These are phyloP conservation scores for Caenorhabditis afra DNA, from an alignment of 2,888 invertebrate species.

Conservation along the genomic window DNA sequence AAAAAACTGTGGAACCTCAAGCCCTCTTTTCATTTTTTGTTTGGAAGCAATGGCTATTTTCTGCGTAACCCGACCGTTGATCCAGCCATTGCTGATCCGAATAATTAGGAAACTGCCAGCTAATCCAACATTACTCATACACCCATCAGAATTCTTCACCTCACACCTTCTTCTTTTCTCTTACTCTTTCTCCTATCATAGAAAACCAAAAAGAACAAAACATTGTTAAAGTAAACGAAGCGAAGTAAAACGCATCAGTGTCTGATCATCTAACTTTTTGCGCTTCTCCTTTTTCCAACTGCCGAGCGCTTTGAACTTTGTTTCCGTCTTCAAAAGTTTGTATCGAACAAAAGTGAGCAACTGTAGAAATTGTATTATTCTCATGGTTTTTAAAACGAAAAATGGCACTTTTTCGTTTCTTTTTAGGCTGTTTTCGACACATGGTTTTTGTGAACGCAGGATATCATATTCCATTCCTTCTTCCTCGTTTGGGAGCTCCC, in stretches of 20 bases:
- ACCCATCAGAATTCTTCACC: no score
- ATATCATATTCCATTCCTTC: constrained; percentile 2
- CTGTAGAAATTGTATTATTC: no score
- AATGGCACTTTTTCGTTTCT: not conserved
- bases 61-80: no score
- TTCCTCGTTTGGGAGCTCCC: not conserved
- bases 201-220: constrained; percentile 9
- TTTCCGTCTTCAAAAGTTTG: no score
- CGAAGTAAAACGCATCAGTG: constrained; percentile 45
- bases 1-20: no score
- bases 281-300: constrained; percentile 28
- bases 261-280: constrained; percentile 34
- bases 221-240: constrained; percentile 18
- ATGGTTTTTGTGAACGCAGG: not conserved
- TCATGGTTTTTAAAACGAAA: no score
- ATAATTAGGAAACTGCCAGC: not conserved
- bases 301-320: not conserved
- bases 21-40: no score
- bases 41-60: no score
- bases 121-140: constrained; percentile 43
- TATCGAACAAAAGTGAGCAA: no score
- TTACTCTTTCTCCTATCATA: no score
- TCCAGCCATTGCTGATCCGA: no score
- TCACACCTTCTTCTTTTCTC: no score
- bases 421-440: constrained; percentile 18